These are phyloP conservation scores for Macrosteles quadrilineatus DNA, from an alignment of 1,140 invertebrate species.

Conservation along the genomic window DNA sequence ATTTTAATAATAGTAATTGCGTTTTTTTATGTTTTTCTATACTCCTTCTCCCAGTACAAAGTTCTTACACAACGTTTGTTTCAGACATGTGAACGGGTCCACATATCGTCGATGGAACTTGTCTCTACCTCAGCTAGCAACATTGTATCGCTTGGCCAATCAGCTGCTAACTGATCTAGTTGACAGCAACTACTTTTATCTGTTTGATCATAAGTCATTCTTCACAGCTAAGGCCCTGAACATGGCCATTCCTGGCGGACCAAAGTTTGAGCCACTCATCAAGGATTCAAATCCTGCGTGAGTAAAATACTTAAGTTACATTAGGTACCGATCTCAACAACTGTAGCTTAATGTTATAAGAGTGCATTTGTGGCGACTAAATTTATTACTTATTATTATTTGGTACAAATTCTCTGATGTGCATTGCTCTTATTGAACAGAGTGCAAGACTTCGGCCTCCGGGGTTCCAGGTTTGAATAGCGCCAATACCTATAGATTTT, in stretches of 20 bases:
- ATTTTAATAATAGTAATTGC: no score
- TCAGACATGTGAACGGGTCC: conserved; percentile 92
- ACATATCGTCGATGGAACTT: conserved; percentile 97
- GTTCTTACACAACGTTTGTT: conserved; percentile 41
- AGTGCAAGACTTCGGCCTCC: no score
- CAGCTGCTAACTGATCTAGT: conserved; percentile 98
- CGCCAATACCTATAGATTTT: no score
- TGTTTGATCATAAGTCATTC: conserved; percentile 99
- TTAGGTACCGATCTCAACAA: not conserved
- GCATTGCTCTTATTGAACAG: no score
- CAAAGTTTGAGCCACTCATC: conserved; percentile 98
- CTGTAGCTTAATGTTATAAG: no score
- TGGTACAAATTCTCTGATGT: no score
- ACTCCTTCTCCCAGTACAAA: no score
- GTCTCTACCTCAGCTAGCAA: conserved; percentile 94
- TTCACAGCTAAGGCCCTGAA: conserved; percentile 99
- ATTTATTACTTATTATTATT: no score
- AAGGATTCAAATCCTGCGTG: conserved; percentile 93
- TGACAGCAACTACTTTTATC: conserved; percentile 98
- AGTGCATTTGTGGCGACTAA: not conserved
- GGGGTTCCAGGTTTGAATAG: no score
- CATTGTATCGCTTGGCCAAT: conserved; percentile 95
- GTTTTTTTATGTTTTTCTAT: no score
- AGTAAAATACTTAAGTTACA: conserved; percentile 46
- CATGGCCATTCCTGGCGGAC: conserved; percentile 99